These are phyloP conservation scores for Batillaria attramentaria DNA, from an alignment of 1,140 invertebrate genomes.

Conservation along the genomic window DNA sequence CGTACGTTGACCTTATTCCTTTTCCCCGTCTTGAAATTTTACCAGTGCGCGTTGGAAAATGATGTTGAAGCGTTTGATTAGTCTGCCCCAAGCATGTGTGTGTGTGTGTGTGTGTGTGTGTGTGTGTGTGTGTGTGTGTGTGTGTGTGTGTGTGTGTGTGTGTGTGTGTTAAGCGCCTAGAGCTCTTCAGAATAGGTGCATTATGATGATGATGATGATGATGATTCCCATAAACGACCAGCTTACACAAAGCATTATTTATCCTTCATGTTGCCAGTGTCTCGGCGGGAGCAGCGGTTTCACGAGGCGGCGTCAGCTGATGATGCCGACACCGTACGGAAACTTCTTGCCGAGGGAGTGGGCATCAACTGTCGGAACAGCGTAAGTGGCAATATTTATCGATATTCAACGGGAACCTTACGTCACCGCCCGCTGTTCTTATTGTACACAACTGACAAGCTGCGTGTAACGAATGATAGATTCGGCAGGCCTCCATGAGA, in stretches of 20 bases:
- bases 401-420: too few relatives aligned
- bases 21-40: too few relatives aligned
- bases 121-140: too few relatives aligned
- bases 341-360: constrained; percentile 62
- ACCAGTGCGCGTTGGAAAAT: too few relatives aligned
- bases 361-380: constrained; percentile 70
- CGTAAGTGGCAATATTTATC: constrained; percentile 52
- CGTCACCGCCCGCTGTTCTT: too few relatives aligned
- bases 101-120: not conserved
- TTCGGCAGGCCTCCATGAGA: too few relatives aligned
- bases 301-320: constrained; percentile 71
- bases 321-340: constrained; percentile 60
- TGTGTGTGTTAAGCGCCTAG: too few relatives aligned
- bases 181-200: not conserved
- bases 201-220: not conserved
- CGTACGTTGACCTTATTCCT: not conserved
- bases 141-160: too few relatives aligned
- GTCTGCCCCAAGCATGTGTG: not conserved
- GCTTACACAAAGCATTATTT: not conserved
- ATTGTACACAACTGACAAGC: too few relatives aligned
- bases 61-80: not conserved
- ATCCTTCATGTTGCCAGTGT: constrained; percentile 55
- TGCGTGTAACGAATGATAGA: too few relatives aligned
- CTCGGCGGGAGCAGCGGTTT: constrained; percentile 66
- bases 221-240: not conserved